Base-by-base conservation (phyloP, 2,797 vertebrate species). In the Schizopygopsis malacanthus region DNA sequence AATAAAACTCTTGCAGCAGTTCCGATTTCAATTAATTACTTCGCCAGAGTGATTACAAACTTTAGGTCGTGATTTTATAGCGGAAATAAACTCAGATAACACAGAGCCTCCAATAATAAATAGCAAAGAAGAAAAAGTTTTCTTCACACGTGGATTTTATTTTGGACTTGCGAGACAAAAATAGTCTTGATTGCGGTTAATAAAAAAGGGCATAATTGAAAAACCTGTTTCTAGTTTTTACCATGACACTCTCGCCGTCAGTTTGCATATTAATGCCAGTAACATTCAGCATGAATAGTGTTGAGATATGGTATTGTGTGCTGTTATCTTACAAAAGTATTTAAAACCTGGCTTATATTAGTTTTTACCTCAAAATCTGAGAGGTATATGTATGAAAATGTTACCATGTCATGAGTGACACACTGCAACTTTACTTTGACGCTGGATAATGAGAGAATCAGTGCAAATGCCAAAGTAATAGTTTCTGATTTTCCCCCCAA, bases 391-490 rank as follows among this genome's bases (percentile, higher is more conserved):
- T 41, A 81, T 56, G 28, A 54, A 59, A n/a, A 56, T 25, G 37
- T 56, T 43, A 72, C 22, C 61, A n/a, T 41, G 63, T n/a, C 39
- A 52, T 85, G 87, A 90, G 81, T 88, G 80, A 33, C 85, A 10
- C 61, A 79, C 86, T 89, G 75, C 91, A 91, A 93, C 93, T 97
- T 96, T 94, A 94, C 93, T 97, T 96, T 94, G 96, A 94, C 93
- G 94, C 93, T 89, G 93, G 94, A 94, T 97, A 97, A 98, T 97
- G 96, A 98, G 96, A 95, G 95, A 96, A 98, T 98, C 96, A 97
- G 95, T 96, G 95, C 92, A 95, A 97, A 97, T 95, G 95, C 95
- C 96, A 96, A 96, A 98, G 96, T 97, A 96, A 98, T 97, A 97
- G 96, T 97, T 97, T 94, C 95, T 95, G 94, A 94, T 96, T 91